Percentiles rank a stretch among this genome's conserved stretches.
These are phyloP conservation scores for Coryphaenoides rupestris DNA, from an alignment of 2,113 vertebrate species.

Conservation along the genomic window DNA sequence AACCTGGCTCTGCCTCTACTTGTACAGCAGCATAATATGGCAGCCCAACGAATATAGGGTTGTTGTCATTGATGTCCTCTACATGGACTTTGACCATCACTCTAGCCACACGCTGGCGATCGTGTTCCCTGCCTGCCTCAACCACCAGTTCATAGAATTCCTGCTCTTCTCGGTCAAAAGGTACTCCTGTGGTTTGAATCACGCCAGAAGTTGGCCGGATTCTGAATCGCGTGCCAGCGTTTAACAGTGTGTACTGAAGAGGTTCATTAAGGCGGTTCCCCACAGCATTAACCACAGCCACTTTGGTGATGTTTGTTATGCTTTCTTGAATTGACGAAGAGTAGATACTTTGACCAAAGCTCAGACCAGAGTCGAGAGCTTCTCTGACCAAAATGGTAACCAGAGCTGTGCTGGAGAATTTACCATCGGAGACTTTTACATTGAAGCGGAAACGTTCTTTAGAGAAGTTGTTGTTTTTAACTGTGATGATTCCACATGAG, in stretches of 20 bases:
- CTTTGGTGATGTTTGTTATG: slow-evolving; percentile 83
- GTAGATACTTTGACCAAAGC: slow-evolving; percentile 85
- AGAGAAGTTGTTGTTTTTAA: slow-evolving; percentile 87
- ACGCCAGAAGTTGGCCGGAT: slow-evolving; percentile 93
- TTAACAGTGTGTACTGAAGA: slow-evolving; percentile 87
- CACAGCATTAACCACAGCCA: slow-evolving; percentile 89
- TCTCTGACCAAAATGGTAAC: slow-evolving; percentile 86
- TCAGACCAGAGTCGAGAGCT: slow-evolving; percentile 90
- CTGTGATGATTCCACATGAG: slow-evolving; percentile 80
- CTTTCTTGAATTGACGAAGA: slow-evolving; percentile 90
- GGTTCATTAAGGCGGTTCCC: slow-evolving; percentile 94
- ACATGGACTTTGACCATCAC: slow-evolving; percentile 88
- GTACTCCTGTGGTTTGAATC: slow-evolving; percentile 87
- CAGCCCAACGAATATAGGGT: slow-evolving; percentile 89
- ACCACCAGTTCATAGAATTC: slow-evolving; percentile 93
- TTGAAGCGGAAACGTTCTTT: slow-evolving; percentile 88
- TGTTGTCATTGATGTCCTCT: slow-evolving; percentile 93
- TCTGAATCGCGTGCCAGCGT: slow-evolving; percentile 87
- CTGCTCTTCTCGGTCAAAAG: slow-evolving; percentile 91
- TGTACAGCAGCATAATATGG: slow-evolving; percentile 97
- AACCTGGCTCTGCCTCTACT: slow-evolving; percentile 88
- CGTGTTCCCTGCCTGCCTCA: slow-evolving; percentile 88
- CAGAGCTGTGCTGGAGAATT: slow-evolving; percentile 85
- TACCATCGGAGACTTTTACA: slow-evolving; percentile 89
- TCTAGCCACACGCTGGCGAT: slow-evolving; percentile 85